Evolutionary conservation across 1,140 invertebrate species (phyloP).

Genomic region (Halictus rubicundus): DNA sequence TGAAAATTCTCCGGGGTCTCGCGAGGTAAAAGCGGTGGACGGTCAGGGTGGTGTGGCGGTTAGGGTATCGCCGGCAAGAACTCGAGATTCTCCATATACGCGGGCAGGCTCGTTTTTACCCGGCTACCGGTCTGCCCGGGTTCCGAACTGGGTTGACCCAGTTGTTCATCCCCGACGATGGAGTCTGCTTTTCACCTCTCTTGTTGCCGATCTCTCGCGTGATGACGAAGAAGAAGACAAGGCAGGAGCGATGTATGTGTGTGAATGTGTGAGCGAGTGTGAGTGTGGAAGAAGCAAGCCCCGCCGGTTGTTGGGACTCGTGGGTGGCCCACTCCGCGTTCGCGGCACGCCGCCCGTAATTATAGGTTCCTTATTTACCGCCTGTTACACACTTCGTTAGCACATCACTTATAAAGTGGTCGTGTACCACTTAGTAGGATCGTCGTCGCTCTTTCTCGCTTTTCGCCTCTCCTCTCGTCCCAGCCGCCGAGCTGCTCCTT

Average conservation of each 20-base stretch:
- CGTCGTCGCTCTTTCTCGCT: constrained; percentile 21
- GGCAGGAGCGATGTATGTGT: too few species aligned
- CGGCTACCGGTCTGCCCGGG: not conserved
- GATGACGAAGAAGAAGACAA: not conserved
- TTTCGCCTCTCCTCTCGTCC: not conserved
- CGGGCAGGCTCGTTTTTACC: not conserved
- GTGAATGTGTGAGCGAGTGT: too few species aligned
- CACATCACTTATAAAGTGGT: constrained; percentile 78
- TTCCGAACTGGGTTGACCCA: constrained; percentile 27
- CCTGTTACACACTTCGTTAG: constrained; percentile 80
- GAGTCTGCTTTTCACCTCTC: constrained; percentile 35
- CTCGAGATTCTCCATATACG: not conserved
- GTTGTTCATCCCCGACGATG: constrained; percentile 43
- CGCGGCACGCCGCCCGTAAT: constrained; percentile 76
- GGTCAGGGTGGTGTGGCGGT: too few species aligned
- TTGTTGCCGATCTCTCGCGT: constrained; percentile 35
- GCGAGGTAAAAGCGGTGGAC: too few species aligned
- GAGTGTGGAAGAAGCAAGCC: not conserved
- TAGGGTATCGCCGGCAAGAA: not conserved
- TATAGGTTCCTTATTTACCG: constrained; percentile 80
- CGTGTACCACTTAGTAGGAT: constrained; percentile 62
- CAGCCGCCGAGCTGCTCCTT: too few species aligned
- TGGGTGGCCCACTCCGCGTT: constrained; percentile 70
- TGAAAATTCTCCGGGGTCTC: too few species aligned
- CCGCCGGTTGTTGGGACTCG: constrained; percentile 57